A percentile compares a stretch with the other conserved stretches of the same genome.
These are phyloP conservation scores for Drosophila mauritiana DNA, from an alignment of 1,140 invertebrate species.

Conservation along the genomic window DNA sequence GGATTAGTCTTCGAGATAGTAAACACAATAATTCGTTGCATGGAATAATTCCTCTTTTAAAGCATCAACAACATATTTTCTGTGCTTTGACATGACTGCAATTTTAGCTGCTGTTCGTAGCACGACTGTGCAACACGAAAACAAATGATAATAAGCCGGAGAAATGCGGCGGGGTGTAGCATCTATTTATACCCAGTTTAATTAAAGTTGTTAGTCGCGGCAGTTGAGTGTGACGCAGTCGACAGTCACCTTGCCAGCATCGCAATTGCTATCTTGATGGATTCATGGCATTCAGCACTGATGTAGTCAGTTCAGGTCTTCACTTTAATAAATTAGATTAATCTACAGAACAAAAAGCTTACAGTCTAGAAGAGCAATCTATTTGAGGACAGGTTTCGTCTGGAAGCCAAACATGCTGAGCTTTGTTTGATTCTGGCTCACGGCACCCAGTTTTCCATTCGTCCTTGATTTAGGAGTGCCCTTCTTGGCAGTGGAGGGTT, in stretches of 20 bases:
- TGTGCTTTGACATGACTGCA: not conserved
- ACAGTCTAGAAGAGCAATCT: constrained; percentile 3
- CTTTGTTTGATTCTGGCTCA: constrained; percentile 59
- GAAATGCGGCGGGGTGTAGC: constrained; percentile 14
- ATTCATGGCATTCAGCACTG: constrained; percentile 21
- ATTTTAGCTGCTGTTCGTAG: not conserved
- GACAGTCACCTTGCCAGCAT: constrained; percentile 45
- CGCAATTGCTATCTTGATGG: constrained; percentile 52
- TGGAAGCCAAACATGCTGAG: constrained; percentile 83
- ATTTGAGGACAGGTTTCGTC: constrained; percentile 71
- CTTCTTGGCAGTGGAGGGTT: constrained; percentile 41
- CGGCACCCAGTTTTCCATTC: constrained; percentile 25
- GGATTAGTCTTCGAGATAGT: too few relatives aligned
- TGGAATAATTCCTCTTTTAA: too few relatives aligned
- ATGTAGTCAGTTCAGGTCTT: constrained; percentile 29
- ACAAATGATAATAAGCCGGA: constrained; percentile 38
- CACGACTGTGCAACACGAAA: constrained; percentile 24
- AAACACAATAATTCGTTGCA: too few relatives aligned
- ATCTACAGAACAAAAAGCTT: constrained; percentile 19
- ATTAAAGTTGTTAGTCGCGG: constrained; percentile 63
- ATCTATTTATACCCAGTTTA: constrained; percentile 68
- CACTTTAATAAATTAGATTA: constrained; percentile 53
- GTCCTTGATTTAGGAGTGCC: constrained; percentile 26
- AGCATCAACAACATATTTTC: not conserved
- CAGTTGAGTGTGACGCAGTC: constrained; percentile 51